These are phyloP conservation scores for Polylopha cassiicola DNA, from an alignment of 2,888 invertebrate species.

Conservation along the genomic window DNA sequence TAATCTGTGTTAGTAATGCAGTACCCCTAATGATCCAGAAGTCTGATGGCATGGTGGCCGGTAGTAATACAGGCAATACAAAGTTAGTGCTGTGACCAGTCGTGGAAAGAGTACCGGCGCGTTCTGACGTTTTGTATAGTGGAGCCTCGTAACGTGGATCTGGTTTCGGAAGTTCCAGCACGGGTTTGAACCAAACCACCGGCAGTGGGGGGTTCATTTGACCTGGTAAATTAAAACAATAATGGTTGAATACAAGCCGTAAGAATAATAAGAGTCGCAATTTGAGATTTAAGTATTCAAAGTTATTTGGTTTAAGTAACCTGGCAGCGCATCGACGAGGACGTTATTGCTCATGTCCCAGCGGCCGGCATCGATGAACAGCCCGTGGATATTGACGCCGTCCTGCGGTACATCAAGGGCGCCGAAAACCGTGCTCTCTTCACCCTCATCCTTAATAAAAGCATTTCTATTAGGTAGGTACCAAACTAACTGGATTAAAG, in stretches of 20 bases:
- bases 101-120: constrained; percentile 91
- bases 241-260: constrained; percentile 16
- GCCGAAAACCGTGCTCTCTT: constrained; percentile 74
- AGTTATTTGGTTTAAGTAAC: constrained; percentile 40
- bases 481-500: not conserved
- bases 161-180: constrained; percentile 75
- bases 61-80: constrained; percentile 86
- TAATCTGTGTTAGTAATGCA: constrained; percentile 89
- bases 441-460: too few species aligned
- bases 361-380: constrained; percentile 92
- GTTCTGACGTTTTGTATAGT: constrained; percentile 91
- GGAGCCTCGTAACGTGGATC: constrained; percentile 85
- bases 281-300: not conserved
- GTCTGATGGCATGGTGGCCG: constrained; percentile 79
- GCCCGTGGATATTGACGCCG: constrained; percentile 85
- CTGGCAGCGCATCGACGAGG: constrained; percentile 87
- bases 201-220: constrained; percentile 87
- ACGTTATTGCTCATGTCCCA: constrained; percentile 83
- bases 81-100: constrained; percentile 97
- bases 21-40: constrained; percentile 95
- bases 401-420: constrained; percentile 76
- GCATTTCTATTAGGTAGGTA: too few species aligned
- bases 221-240: constrained; percentile 59
- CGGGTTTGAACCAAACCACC: constrained; percentile 80
- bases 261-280: not conserved